Percentiles rank a stretch among this genome's conserved stretches.
These are phyloP conservation scores for Rhagium mordax DNA, from an alignment of 2,888 invertebrate species.

Conservation along the genomic window DNA sequence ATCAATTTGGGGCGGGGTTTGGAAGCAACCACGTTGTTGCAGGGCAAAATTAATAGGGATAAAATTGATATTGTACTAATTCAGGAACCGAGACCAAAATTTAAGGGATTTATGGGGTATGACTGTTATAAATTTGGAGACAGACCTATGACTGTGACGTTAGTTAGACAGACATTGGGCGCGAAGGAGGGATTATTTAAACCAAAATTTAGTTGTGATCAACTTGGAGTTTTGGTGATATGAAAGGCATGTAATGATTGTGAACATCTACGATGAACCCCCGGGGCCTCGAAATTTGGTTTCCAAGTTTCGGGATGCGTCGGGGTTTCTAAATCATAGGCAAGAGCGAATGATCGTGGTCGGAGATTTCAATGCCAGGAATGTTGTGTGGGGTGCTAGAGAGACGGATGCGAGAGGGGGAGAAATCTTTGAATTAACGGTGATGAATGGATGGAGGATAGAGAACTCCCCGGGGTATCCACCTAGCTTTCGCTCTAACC, in stretches of 20 bases:
- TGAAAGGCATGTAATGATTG: neutral
- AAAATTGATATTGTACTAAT: neutral
- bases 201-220: neutral
- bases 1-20: neutral
- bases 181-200: neutral
- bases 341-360: too few species aligned
- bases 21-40: neutral
- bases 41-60: neutral
- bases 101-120: too few species aligned
- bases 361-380: slow-evolving; percentile 46
- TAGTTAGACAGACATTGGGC: neutral
- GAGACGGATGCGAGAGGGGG: slow-evolving; percentile 41
- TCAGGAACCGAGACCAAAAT: too few species aligned
- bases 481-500: slow-evolving; percentile 41
- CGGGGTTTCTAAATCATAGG: too few species aligned
- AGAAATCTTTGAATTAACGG: slow-evolving; percentile 33
- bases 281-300: slow-evolving; percentile 17
- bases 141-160: neutral
- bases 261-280: slow-evolving; percentile 35
- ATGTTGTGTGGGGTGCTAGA: slow-evolving; percentile 40
- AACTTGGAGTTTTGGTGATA: neutral
- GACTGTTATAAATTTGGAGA: neutral
- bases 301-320: too few species aligned
- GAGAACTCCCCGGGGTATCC: slow-evolving; percentile 26
- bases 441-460: slow-evolving; percentile 16